Conservation (phyloP, 2,888 invertebrate genomes). For the Acanthosepion pharaonis region DNA sequence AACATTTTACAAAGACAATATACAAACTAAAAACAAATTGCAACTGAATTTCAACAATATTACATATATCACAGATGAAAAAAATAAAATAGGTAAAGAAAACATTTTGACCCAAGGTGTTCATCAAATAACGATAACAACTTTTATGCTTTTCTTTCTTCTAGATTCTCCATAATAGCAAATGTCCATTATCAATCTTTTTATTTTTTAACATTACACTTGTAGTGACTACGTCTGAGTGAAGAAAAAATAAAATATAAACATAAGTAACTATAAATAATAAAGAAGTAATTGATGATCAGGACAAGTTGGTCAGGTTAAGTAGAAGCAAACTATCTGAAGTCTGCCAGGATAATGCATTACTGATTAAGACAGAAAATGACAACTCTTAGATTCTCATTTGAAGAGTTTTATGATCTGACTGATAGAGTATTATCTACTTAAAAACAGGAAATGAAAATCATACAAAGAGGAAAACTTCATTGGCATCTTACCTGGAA, state of each 20-base stretch:
- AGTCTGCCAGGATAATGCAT: neutral
- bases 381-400: slow-evolving; percentile 2
- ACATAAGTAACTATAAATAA: neutral
- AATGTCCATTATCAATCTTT: neutral
- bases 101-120: neutral
- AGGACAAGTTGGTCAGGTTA: neutral
- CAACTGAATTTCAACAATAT: too few relatives aligned
- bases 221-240: neutral
- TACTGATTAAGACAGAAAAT: neutral
- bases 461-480: neutral
- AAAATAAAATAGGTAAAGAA: neutral
- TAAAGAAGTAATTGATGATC: neutral
- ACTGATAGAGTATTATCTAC: neutral
- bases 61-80: too few relatives aligned
- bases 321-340: neutral
- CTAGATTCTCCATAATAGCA: neutral
- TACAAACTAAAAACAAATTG: too few relatives aligned
- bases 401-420: neutral
- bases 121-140: too few relatives aligned
- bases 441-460: neutral
- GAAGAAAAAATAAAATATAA: neutral
- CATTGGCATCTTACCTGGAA: neutral
- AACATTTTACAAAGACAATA: too few relatives aligned
- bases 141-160: neutral
- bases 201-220: neutral